phyloP scores from a whole-genome alignment of 2,888 invertebrate species.

The Cephus nigrinus region DNA sequence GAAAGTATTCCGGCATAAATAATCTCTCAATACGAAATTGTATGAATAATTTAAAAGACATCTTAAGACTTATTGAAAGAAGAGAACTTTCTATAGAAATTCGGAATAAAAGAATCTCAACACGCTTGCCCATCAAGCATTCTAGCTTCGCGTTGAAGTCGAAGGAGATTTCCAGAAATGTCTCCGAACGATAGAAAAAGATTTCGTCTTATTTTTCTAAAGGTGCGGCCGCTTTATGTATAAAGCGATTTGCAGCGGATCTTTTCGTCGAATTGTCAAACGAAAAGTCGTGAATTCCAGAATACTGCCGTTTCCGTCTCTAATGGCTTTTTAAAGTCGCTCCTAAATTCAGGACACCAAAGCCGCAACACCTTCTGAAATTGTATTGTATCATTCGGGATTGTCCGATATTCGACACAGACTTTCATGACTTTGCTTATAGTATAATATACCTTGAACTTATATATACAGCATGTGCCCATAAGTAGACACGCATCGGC shows the following conservation, averaged over 20 bases:
- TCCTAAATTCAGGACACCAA: slow-evolving; percentile 24
- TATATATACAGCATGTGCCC: neutral
- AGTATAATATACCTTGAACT: neutral
- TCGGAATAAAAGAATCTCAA: neutral
- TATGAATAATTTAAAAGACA: neutral
- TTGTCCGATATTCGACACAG: neutral
- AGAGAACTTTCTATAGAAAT: neutral
- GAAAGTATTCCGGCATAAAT: neutral
- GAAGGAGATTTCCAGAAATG: neutral
- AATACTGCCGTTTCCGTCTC: slow-evolving; percentile 14
- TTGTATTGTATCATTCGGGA: slow-evolving; percentile 1
- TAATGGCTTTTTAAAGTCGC: slow-evolving; percentile 48
- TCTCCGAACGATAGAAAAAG: neutral
- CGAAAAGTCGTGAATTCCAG: slow-evolving; percentile 25
- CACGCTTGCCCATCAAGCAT: neutral
- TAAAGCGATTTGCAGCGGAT: neutral
- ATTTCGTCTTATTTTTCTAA: neutral
- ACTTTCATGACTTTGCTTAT: neutral
- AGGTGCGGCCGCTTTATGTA: neutral
- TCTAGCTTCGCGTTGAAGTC: neutral
- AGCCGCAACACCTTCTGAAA: slow-evolving; percentile 1
- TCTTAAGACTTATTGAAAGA: neutral
- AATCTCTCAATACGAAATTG: neutral
- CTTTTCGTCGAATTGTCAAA: neutral
- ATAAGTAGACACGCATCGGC: neutral